Conservation (phyloP, 2,888 invertebrate species). For the Aelia acuminata region DNA sequence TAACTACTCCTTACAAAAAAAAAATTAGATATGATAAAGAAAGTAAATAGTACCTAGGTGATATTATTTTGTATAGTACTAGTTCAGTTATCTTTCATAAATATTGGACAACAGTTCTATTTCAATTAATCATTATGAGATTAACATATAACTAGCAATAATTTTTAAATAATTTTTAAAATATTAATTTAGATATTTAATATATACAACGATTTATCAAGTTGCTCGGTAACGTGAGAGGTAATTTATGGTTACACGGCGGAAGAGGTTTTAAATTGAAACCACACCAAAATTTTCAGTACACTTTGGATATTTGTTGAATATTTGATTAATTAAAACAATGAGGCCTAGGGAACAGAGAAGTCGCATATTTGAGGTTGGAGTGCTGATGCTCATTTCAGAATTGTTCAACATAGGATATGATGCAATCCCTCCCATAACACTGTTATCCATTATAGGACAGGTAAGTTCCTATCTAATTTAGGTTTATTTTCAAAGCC, state of each 20-base stretch:
- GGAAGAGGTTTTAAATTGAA: not conserved
- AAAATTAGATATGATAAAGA: constrained; percentile 46
- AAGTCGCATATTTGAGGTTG: constrained; percentile 67
- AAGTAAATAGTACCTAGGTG: constrained; percentile 34
- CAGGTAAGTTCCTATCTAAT: constrained; percentile 68
- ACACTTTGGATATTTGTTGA: not conserved
- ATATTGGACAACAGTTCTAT: not conserved
- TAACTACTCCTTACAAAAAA: constrained; percentile 37
- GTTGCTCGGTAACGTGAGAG: not conserved
- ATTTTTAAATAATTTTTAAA: not conserved
- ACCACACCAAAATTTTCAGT: not conserved
- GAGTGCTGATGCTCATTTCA: constrained; percentile 68
- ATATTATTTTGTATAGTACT: constrained; percentile 11
- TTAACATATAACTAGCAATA: not conserved
- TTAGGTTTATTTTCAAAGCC: not conserved
- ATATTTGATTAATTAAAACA: not conserved
- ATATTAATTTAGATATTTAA: not conserved
- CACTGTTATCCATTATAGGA: constrained; percentile 70
- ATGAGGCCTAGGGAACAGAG: constrained; percentile 63
- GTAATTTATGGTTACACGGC: not conserved
- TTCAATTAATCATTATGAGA: not conserved
- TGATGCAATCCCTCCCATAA: constrained; percentile 73
- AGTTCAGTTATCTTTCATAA: not conserved
- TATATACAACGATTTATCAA: not conserved
- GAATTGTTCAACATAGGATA: constrained; percentile 71